Evolutionary conservation across 2,113 vertebrate genomes (phyloP).

Genomic region (Anguilla rostrata): DNA sequence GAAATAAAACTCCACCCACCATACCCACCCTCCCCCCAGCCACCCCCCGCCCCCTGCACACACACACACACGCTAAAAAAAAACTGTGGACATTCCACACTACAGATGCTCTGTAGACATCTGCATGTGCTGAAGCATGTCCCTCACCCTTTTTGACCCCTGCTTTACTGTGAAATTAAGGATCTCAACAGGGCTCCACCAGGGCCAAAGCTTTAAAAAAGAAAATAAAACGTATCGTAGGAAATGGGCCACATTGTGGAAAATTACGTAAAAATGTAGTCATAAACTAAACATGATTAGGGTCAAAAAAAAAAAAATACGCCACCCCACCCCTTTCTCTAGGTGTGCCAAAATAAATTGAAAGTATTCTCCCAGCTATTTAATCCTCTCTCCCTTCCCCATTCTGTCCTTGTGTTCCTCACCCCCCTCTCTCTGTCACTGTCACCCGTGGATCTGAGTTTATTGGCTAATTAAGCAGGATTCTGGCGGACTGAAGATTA

Average conservation of each 20-base stretch:
- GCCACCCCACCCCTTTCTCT: slow-evolving; percentile 9
- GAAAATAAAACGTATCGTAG: not conserved
- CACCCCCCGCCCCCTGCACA: slow-evolving; percentile 23
- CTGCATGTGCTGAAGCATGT: not conserved
- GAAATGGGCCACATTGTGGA: not conserved
- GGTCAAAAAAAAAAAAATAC: not conserved
- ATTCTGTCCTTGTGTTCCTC: not conserved
- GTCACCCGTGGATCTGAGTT: slow-evolving; percentile 40
- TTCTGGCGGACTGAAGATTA: slow-evolving; percentile 58
- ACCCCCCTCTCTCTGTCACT: slow-evolving; percentile 36
- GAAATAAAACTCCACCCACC: slow-evolving; percentile 39
- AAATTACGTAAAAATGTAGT: not conserved
- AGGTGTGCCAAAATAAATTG: slow-evolving; percentile 34
- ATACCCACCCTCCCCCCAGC: slow-evolving; percentile 30
- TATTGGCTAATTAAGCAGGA: slow-evolving; percentile 66
- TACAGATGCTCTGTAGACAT: slow-evolving; percentile 24
- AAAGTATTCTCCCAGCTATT: slow-evolving; percentile 47
- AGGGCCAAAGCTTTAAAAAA: not conserved
- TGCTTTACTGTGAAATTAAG: slow-evolving; percentile 51
- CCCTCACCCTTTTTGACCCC: slow-evolving; percentile 48
- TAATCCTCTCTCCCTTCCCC: slow-evolving; percentile 46
- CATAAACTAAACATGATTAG: not conserved
- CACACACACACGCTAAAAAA: not conserved
- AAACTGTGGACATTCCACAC: slow-evolving; percentile 55
- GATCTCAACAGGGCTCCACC: slow-evolving; percentile 27